These are phyloP conservation scores for Verasper variegatus DNA, from an alignment of 2,113 vertebrate species.

Conservation along the genomic window DNA sequence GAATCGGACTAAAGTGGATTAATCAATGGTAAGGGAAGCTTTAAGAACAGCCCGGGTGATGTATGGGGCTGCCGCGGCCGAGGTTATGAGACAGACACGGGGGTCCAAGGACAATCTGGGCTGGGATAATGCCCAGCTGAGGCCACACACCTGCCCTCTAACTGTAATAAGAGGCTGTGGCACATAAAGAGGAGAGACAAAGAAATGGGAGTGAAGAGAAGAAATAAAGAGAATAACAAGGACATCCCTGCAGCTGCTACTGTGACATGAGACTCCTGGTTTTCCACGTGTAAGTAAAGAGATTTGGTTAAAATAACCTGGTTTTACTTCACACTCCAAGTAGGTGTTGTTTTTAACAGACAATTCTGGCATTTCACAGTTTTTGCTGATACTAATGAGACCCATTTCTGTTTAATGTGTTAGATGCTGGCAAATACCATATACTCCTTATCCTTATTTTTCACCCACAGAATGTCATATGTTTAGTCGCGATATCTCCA, in stretches of 20 bases:
- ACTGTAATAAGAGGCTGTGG: conserved; percentile 63
- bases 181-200: conserved; percentile 42
- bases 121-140: conserved; percentile 75
- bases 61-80: conserved; percentile 30
- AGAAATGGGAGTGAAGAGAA: conserved; percentile 19
- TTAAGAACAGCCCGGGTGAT: conserved; percentile 61
- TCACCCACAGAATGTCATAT: not conserved
- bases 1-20: conserved; percentile 69
- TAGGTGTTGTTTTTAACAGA: conserved; percentile 28
- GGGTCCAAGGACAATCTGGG: conserved; percentile 79
- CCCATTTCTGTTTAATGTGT: conserved; percentile 22
- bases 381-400: not conserved
- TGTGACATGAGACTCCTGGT: conserved; percentile 12
- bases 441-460: not conserved
- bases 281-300: not conserved
- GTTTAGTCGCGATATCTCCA: not conserved
- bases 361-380: not conserved
- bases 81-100: conserved; percentile 65
- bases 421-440: not conserved
- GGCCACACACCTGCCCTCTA: conserved; percentile 67
- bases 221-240: not conserved
- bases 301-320: conserved; percentile 10
- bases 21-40: conserved; percentile 54
- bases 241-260: conserved; percentile 9
- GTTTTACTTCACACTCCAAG: conserved; percentile 14